Conservation (phyloP, 2,113 vertebrate genomes). For the Lota lota region DNA sequence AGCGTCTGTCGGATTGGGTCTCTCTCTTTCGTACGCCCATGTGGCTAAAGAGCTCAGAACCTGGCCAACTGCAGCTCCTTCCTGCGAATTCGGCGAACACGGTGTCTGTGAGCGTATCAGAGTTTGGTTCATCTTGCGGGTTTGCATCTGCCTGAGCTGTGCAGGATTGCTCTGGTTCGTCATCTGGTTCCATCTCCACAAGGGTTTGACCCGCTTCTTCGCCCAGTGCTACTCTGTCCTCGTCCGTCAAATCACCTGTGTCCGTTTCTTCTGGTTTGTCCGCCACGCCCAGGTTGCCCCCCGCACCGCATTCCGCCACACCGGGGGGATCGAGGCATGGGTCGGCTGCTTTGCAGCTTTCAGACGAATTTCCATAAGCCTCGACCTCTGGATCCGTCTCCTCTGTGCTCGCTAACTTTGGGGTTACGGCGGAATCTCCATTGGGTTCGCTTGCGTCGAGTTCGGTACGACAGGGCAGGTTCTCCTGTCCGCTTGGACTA, state of each 20-base stretch:
- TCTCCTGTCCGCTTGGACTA: too few species aligned
- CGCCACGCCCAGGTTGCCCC: too few species aligned
- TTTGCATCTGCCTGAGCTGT: conserved; percentile 4
- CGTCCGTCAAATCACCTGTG: neutral
- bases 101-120: neutral
- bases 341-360: too few species aligned
- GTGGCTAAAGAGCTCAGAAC: neutral
- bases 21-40: conserved; percentile 11
- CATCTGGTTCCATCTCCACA: neutral
- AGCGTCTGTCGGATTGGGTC: conserved; percentile 24
- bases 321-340: too few species aligned
- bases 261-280: neutral
- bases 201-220: neutral
- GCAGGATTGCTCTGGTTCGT: conserved; percentile 7
- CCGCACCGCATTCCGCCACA: too few species aligned
- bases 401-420: too few species aligned
- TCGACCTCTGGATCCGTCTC: too few species aligned
- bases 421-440: too few species aligned
- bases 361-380: too few species aligned
- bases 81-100: neutral
- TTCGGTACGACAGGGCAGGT: too few species aligned
- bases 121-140: too few species aligned
- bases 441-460: too few species aligned
- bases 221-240: conserved; percentile 10
- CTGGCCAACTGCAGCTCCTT: neutral